Evolutionary conservation across 2,888 invertebrate species (phyloP).

Genomic region (Dione juno): DNA sequence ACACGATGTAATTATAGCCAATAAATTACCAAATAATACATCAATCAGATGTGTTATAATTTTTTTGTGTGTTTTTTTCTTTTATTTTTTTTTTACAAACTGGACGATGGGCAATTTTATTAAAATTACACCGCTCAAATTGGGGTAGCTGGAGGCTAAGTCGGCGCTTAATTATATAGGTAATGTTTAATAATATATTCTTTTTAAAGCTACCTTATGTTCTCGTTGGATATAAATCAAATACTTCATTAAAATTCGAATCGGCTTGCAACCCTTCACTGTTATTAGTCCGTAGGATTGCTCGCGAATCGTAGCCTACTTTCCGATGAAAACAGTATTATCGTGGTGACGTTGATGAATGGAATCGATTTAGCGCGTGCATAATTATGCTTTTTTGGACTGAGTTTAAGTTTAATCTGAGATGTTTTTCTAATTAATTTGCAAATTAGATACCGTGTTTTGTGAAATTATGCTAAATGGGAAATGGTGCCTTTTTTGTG

Average conservation of each 20-base stretch:
- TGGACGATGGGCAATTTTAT: constrained; percentile 78
- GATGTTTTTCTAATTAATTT: constrained; percentile 36
- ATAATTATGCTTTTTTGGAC: constrained; percentile 48
- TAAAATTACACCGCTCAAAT: constrained; percentile 81
- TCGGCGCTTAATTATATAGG: constrained; percentile 80
- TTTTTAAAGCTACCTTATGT: constrained; percentile 83
- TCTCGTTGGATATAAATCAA: constrained; percentile 79
- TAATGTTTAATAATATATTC: constrained; percentile 83
- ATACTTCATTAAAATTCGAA: constrained; percentile 82
- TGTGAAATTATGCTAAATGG: constrained; percentile 20
- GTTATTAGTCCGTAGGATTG: constrained; percentile 70
- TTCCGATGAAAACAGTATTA: constrained; percentile 67
- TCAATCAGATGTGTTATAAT: constrained; percentile 84
- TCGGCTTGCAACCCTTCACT: constrained; percentile 75
- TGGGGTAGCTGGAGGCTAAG: constrained; percentile 80
- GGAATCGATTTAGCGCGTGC: constrained; percentile 52
- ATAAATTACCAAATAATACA: constrained; percentile 84
- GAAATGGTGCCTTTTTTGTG: not conserved
- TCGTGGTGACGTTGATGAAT: constrained; percentile 61
- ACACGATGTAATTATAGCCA: constrained; percentile 82
- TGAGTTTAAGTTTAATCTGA: constrained; percentile 33
- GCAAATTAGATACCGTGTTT: constrained; percentile 34
- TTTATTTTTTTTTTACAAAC: constrained; percentile 55
- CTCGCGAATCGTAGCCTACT: constrained; percentile 67
- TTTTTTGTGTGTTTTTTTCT: constrained; percentile 78